Evolutionary conservation across 2,888 invertebrate genomes (phyloP), one percentile per base, ranked within the genome.

Genomic region (Cabera pusaria): DNA sequence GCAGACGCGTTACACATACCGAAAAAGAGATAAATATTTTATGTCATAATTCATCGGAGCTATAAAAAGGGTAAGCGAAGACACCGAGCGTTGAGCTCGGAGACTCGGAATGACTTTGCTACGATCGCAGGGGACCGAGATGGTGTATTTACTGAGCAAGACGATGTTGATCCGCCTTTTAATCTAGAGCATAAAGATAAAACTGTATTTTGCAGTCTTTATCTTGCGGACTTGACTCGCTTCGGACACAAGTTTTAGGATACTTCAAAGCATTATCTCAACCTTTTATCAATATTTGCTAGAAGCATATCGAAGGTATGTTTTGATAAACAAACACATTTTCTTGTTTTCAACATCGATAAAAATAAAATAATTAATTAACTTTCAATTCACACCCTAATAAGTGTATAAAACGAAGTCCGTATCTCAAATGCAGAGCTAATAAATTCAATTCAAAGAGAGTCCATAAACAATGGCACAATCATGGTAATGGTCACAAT

Each of bases 21-120:
- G 63, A 59, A 73, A 77, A 73, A 71, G 70, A 75, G 74, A 80
- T 81, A 80, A 81, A 83, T 81, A 83, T 83, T 83, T 83, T 80
- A 83, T 81, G 72, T 73, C 78, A 79, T 81, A 82, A 83, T 82
- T 83, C 78, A 80, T 72, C 74, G 57, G 59, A 52, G 72, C 78
- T 66, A 78, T 79, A 82, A 80, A 83, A 81, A 80, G 74, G 76
- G 76, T 72, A 76, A 67, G 65, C 67, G 66, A 60, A 72, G 67
- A 72, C 71, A 62, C 60, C 62, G 59, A 56, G 52, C 61, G 66
- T 60, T 62, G 41, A 24, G 35, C 25, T 21, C 67, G 67, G 62
- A 71, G 20, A 31, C 25, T 21, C 67, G 67, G 62, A 71, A 80
- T 75, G 70, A 74, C 79, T 80, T 72, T 61, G 70, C 65, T 57